Percentiles rank a stretch among this genome's conserved stretches.
These are phyloP conservation scores for Nothoprocta perdicaria DNA, from an alignment of 2,113 vertebrate species.

Conservation along the genomic window DNA sequence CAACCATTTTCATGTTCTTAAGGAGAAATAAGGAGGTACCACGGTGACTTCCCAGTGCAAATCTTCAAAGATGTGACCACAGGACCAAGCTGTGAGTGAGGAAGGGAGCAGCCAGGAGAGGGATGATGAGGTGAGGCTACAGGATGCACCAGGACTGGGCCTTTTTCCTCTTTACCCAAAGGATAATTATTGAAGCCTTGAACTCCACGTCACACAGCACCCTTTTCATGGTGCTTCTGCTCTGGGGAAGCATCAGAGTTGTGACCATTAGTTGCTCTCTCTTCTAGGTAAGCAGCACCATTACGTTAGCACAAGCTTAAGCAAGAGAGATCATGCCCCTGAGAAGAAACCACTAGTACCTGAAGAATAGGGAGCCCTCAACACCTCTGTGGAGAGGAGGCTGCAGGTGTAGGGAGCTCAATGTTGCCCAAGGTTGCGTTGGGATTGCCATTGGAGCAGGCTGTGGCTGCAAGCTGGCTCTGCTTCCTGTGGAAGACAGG, in stretches of 20 bases:
- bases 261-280: not conserved
- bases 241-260: not conserved
- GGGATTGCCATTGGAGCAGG: not conserved
- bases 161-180: no score
- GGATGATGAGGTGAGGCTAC: no score
- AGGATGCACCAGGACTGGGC: no score
- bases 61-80: not conserved
- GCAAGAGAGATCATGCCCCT: not conserved
- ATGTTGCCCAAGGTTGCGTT: not conserved
- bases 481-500: not conserved
- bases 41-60: not conserved
- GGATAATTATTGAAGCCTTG: no score
- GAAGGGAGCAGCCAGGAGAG: not conserved
- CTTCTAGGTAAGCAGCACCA: not conserved
- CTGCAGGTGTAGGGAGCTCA: rapidly evolving
- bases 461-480: rapidly evolving
- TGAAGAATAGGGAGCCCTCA: not conserved
- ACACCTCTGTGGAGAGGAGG: not conserved
- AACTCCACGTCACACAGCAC: no score
- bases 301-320: not conserved
- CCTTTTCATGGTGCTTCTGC: rapidly evolving
- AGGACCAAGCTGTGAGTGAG: not conserved
- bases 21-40: not conserved
- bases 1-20: not conserved
- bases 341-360: no score